Evolutionary conservation across 2,797 vertebrate species (phyloP), one percentile per base, ranked within the genome.

Genomic region (Hemitrygon akajei): DNA sequence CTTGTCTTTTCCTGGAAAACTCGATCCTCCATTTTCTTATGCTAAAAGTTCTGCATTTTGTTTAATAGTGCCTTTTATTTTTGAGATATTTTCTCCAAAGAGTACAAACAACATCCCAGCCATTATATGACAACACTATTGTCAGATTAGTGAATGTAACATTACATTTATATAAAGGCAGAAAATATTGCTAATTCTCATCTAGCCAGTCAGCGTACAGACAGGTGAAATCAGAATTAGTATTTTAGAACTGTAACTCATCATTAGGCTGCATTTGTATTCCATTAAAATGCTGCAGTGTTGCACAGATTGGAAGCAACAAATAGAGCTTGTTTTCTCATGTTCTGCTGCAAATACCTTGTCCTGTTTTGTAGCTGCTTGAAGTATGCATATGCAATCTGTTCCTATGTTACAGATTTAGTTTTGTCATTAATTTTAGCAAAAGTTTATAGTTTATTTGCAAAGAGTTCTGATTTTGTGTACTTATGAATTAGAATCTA

Each of bases 401-500:
- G 66, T 89, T 66, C 14, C 18, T 20, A 20, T 20, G n/a, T 22
- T 69, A n/a, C 2, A 89, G 0, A 66, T 69, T 22, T 89, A 37
- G 7, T n/a, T 5, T 18, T 89, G 34, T n/a, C n/a, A 27, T 66
- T 10, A 22, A 69, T 69, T 87, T 18, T n/a, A 87, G 34, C 18
- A 89, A 89, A 69, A 34, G n/a, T 89, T 66, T 69, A 37, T 37
- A 30, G 66, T 89, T 69, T 87, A 63, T 30, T 37, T 89, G n/a
- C 56, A 89, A 37, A 66, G 69, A 16, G 81, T 69, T 37, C 9
- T 89, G 60, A 89, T 27, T 94, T 94, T 94, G 25, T 58, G 58
- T 93, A 16, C 30, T 34, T 75, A 25, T 18, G 37, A 11, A 11
- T 93, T 94, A 99, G 99, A 99, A 99, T 96, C 97, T 99, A 73